phyloP scores from a whole-genome alignment of 2,797 vertebrate species.

The Oryzias sinensis region DNA sequence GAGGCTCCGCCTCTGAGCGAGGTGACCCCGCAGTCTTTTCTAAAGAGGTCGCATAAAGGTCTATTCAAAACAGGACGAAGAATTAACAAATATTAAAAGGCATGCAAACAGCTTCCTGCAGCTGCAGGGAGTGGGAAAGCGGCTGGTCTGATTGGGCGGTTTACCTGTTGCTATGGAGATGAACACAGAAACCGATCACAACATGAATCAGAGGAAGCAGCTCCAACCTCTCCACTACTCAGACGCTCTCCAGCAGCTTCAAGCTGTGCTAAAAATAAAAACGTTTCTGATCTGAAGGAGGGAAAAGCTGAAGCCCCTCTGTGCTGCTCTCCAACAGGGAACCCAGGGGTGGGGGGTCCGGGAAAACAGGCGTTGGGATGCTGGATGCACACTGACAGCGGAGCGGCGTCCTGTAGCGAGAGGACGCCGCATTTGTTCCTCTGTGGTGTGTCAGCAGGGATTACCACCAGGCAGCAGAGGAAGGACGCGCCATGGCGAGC shows the following conservation, averaged over 20 bases:
- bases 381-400: slow-evolving; percentile 21
- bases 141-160: slow-evolving; percentile 28
- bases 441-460: slow-evolving; percentile 76
- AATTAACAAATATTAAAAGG: neutral
- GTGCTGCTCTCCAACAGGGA: slow-evolving; percentile 58
- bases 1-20: too few relatives aligned
- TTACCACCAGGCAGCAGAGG: slow-evolving; percentile 61
- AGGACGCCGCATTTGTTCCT: slow-evolving; percentile 69
- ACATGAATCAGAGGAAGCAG: slow-evolving; percentile 33
- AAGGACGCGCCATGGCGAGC: slow-evolving; percentile 34
- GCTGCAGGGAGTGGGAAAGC: slow-evolving; percentile 26
- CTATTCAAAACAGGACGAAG: too few relatives aligned
- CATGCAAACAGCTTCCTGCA: slow-evolving; percentile 3
- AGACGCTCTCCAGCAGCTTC: slow-evolving; percentile 33
- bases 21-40: too few relatives aligned
- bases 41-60: too few relatives aligned
- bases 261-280: slow-evolving; percentile 16
- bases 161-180: slow-evolving; percentile 67
- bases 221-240: slow-evolving; percentile 36
- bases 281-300: slow-evolving; percentile 13
- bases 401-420: slow-evolving; percentile 37
- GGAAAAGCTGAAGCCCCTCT: slow-evolving; percentile 34
- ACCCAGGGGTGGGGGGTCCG: slow-evolving; percentile 31
- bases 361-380: slow-evolving; percentile 45
- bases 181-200: slow-evolving; percentile 23